Base-by-base conservation (phyloP, 2,113 vertebrate genomes). In the Platycercus adscitus region DNA sequence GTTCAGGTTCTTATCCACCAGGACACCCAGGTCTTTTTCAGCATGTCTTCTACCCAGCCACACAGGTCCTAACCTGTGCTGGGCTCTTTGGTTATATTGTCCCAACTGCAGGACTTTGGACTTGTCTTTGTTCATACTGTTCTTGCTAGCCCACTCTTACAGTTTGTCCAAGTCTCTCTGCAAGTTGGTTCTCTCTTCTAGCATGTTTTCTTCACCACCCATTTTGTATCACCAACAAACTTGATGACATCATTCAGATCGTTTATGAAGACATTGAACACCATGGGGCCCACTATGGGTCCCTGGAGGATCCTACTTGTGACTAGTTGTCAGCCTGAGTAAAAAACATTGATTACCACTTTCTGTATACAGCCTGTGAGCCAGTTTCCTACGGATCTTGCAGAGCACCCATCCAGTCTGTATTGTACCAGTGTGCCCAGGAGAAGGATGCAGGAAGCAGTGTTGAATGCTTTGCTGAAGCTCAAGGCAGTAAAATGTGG, bases 161-260 rank as follows among this genome's bases (percentile, higher is more conserved):
- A 68, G 16, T 9, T 43, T 46, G 37, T 19, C 8, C 37, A 25
- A 4, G 10, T 44, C 17, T 78, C 31, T 66, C 6, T 75, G 44
- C 43, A 43, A 75, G 13, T 21, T 10, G 9, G 7, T 17, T 70
- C 20, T 81, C 25, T 3, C 1, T 63, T 72, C 28, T 68, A 12
- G 13, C 0, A 0, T 50, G 26, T 52, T 91, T 3, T 1, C 7
- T 29, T 56, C 55, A 61, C 17, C 19, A 29, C 6, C 10, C 7
- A 26, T 41, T 78, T 49, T 64, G 21, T 56, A 33, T 44, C 39
- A 78, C 6, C 39, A 88, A 29, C 7, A 88, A 50, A 65, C 7
- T 39, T 17, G 6, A 7, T n/a, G 20, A 56, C 35, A 26, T 43
- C n/a, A 49, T 44, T 39, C 37, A 85, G 37, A n/a, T 35, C 3